Evolutionary conservation across 2,888 invertebrate species (phyloP), one percentile per base, ranked within the genome.

Genomic region (Caenorhabditis wallacei): DNA sequence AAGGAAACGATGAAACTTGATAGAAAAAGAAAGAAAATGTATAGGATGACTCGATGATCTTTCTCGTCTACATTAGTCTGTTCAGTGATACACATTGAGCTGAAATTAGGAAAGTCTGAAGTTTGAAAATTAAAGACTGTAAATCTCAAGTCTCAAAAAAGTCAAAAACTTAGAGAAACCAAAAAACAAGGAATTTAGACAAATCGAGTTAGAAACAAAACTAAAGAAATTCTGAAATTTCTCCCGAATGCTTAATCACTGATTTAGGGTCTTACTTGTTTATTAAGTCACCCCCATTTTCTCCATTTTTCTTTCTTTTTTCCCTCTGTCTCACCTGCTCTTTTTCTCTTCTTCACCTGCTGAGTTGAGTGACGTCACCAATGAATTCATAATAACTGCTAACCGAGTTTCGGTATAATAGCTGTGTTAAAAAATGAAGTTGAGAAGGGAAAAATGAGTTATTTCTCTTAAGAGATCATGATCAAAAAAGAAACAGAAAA

Each of bases 241-340:
- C 20, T 7, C 30, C 4, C 3, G 30, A 10, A 5, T n/a, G 8
- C 18, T 26, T 61, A 61, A 61, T 61, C 61, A 61, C 61, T 43
- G 22, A 20, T n/a, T 61, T 61, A 35, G n/a, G n/a, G 61, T 61
- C 53, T 53, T 8, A 18, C 46, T 48, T 61, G 61, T 61, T 61
- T 61, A 61, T 61, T 61, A 61, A 43, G 40, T 61, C 26, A 16
- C 40, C 16, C 61, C 26, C 43, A 11, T 5, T 43, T n/a, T 13
- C 16, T 43, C 26, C 43, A 11, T 5, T 43, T n/a, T 13, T n/a
- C 26, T 26, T 61, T 43, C 20, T 37, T 11, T 37, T 30, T 20
- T 13, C 26, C 10, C 10, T 30, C 13, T n/a, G 24, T 18, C 40
- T 61, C 61, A 61, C 61, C 61, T 61, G 61, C 61, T 61, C 22